A percentile compares a stretch with the other conserved stretches of the same genome.
phyloP scores from a whole-genome alignment of 1,140 invertebrate genomes.

The Neodiprion pinetum region DNA sequence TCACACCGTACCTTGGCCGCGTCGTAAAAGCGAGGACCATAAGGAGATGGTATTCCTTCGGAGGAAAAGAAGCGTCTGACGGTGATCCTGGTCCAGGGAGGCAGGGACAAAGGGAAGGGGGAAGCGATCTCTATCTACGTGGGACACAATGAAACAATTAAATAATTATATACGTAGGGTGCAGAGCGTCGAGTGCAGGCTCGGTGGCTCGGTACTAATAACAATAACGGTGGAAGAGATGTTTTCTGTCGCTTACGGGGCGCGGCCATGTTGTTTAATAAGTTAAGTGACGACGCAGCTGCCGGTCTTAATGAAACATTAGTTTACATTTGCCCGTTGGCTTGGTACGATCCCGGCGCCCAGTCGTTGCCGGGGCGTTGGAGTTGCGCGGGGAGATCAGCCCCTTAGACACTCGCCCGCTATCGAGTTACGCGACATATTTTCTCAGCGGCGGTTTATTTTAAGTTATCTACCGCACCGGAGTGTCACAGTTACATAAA shows the following conservation, averaged over 20 bases:
- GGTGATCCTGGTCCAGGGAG: too few relatives aligned
- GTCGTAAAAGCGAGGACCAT: too few relatives aligned
- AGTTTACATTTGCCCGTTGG: constrained; percentile 50
- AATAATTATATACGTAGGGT: constrained; percentile 41
- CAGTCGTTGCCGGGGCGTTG: too few relatives aligned
- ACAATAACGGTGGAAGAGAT: too few relatives aligned
- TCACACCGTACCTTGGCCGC: too few relatives aligned
- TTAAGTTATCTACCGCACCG: constrained; percentile 7
- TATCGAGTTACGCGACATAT: neutral
- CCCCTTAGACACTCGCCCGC: constrained; percentile 10
- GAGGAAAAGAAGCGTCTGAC: too few relatives aligned
- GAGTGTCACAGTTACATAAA: constrained; percentile 28
- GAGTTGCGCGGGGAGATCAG: neutral
- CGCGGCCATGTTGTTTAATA: constrained; percentile 58
- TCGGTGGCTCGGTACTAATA: too few relatives aligned
- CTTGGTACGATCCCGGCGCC: constrained; percentile 29
- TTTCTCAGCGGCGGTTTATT: constrained; percentile 21
- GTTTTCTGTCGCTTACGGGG: neutral
- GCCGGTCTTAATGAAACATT: constrained; percentile 62
- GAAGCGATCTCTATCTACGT: constrained; percentile 24
- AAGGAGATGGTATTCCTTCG: too few relatives aligned
- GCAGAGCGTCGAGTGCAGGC: constrained; percentile 26
- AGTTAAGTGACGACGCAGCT: constrained; percentile 61
- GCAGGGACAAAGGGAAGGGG: too few relatives aligned
- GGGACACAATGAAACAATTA: constrained; percentile 42